Evolutionary conservation across 2,113 vertebrate species (phyloP), one percentile per base, ranked within the genome.

Genomic region (Cephalopholis sonnerati): DNA sequence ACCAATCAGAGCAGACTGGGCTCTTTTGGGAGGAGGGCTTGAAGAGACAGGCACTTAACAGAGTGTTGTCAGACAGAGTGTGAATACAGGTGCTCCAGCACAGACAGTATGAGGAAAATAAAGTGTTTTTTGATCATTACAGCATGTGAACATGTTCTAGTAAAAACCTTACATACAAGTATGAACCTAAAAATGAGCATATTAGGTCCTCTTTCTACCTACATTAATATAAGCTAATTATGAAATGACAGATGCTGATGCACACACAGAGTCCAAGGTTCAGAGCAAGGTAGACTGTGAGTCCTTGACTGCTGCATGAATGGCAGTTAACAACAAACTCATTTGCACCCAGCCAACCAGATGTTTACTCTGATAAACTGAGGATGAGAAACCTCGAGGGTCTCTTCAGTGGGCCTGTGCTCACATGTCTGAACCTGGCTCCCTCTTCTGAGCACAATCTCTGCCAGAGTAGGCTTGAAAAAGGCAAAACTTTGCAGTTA

Each of bases 351-450:
- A 41, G 80, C 85, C 46, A 20, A 84, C 76, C 93, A 93, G 91
- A 94, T 93, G 91, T 94, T 90, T 91, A 44, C 81, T 69, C 61
- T 70, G 83, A 91, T 87, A 77, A 84, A 65, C 68, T 85, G 71
- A 75, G 76, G 83, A 69, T 73, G 69, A 79, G 79, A 77, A 64
- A 84, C 75, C 81, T 89, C 11, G 18, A 77, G 88, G 87, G 89
- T 88, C 79, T 69, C 57, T 54, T 46, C 57, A 5, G 46, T 9
- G 61, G 76, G 87, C 87, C 58, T 91, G 91, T 77, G 79, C 80
- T 85, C 59, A 78, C 89, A 91, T 32, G 92, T 86, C 69, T 84
- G 39, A 81, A 85, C 73, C 51, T 25, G 66, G 27, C 74, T 67
- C 16, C 24, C 54, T 11, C 48, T 46, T 8, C 5, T 54, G 29